Base-by-base conservation (phyloP, 2,797 vertebrate species). In the Paratrypauchen microcephalus region DNA sequence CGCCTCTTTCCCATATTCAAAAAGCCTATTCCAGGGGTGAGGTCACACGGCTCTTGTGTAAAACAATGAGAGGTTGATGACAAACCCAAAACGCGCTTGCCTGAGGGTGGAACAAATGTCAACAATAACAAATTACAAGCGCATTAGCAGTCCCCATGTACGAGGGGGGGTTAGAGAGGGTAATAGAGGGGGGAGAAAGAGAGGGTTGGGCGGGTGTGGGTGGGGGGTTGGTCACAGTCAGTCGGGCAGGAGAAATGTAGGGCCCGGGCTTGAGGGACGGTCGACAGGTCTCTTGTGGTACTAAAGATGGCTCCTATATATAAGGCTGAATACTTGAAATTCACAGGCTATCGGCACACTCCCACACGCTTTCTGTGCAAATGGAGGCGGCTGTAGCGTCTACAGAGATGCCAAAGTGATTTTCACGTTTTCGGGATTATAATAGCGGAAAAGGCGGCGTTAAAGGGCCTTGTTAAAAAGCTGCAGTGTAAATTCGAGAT, bases 111-210 rank as follows among this genome's bases (percentile, higher is more conserved):
- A 82, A 71, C 73, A 81, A 85, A 84, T 87, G 81, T 77, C 78
- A 86, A 74, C 76, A 85, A 62, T 73, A 81, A 79, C 76, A 80
- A 83, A 75, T 82, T 63, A 82, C 71, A 83, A 74, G 68, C 67
- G 69, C 66, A 83, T 80, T 68, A 76, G 73, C 16, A 6, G 45
- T 45, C 54, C 68, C 59, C 66, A 45, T 65, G 15, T 70, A 56
- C 67, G 58, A 26, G 12, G 59, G 64, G 36, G 30, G 23, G 30
- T 21, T 9, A 23, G 32, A 61, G n/a, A 28, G 52, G 41, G 41
- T 13, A 45, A 45, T 45, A 12, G 39, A 57, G 6, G 12, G 26
- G 26, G 21, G 19, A 15, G 12, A 2, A 18, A 30, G 26, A n/a
- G 15, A n/a, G n/a, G n/a, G n/a, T n/a, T n/a, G n/a, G n/a, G n/a